Base-by-base conservation (phyloP, 2,888 invertebrate species). In the Hirtodrosophila cameraria region DNA sequence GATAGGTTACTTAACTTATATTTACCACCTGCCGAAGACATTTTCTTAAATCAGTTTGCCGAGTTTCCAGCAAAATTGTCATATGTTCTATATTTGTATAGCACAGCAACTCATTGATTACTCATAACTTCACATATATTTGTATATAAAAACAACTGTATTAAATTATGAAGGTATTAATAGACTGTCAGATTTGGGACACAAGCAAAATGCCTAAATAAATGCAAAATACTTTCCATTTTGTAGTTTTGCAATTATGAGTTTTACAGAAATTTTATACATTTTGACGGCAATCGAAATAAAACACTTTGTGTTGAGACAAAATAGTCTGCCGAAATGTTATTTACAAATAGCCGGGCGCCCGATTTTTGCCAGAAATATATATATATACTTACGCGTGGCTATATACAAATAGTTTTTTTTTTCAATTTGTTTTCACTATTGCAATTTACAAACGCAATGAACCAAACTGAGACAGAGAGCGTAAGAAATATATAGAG, bases 391-490 rank as follows among this genome's bases (percentile, higher is more conserved):
- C 23, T 23, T 23, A 72, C 49, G 67, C 61, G 50, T 55, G 67
- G 42, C 50, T 55, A 46, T 52, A 50, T 25, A 20, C 42, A 15
- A 31, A 23, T 25, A 35, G 23, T 35, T 30, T 7, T 53, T 23
- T 65, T 58, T 71, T 62, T 67, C 8, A 23, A 3, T 78, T 75
- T 72, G 72, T 52, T 66, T 79, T 79, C 45, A 55, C 52, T 72
- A 79, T 79, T 78, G 77, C 77, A 78, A 78, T 79, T 78, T 76
- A 64, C 50, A 77, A 65, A 68, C 73, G 63, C 59, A 75, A 38
- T 58, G 38, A 73, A 45, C 45, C 18, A 20, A 42, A 31, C 35
- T 11, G 5, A 20, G 13, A 6, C 42, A 28, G 16, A 15, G 18
- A 35, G 23, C 18, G 41, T 0, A 11, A 31, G 42, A 35, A 4